phyloP scores from a whole-genome alignment of 2,113 vertebrate species.

The Ranitomeya variabilis region DNA sequence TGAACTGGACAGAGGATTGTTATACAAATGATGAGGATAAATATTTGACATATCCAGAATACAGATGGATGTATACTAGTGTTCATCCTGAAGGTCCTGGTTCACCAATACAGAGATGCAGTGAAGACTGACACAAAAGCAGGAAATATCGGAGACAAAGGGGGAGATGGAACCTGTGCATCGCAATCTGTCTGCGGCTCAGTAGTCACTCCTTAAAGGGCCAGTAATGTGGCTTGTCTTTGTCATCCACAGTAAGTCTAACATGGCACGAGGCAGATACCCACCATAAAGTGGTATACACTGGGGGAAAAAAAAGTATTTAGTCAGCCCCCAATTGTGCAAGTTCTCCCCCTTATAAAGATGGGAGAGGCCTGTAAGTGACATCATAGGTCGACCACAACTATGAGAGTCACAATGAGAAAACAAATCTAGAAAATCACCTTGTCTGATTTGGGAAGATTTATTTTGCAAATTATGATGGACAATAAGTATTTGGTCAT shows the following conservation, averaged over 20 bases:
- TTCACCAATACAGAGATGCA: neutral
- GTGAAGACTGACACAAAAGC: neutral
- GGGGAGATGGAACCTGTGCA: neutral
- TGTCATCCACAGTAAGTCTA: no score
- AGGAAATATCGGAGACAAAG: neutral
- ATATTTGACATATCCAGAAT: neutral
- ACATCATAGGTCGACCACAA: no score
- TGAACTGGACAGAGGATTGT: no score
- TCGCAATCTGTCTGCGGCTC: neutral
- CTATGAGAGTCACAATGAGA: neutral
- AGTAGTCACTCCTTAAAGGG: neutral
- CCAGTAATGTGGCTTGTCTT: neutral
- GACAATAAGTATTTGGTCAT: no score
- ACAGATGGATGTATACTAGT: neutral
- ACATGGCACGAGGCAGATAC: neutral
- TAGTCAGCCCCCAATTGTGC: no score
- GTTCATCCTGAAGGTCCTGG: neutral
- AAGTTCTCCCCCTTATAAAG: no score
- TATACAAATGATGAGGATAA: no score
- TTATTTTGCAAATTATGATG: no score
- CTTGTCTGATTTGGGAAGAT: no score
- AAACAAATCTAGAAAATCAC: no score
- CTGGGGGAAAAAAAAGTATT: no score
- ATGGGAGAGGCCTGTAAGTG: no score
- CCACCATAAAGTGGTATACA: neutral